Conservation (phyloP, 2,888 invertebrate genomes). For the Uloborus plumipes region DNA sequence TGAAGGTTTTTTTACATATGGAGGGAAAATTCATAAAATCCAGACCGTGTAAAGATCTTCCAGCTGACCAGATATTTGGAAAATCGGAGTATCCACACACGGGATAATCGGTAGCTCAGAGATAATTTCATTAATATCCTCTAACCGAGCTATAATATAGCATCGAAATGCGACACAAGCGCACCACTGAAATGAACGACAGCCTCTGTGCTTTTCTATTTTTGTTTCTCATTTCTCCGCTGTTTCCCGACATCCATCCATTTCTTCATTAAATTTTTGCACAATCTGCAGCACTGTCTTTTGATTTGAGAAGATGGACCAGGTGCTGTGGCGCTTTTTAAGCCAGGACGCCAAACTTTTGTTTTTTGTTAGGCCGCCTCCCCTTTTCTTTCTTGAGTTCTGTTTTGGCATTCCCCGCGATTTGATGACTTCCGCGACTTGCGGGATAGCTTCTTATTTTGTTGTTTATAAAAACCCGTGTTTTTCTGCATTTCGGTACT, state of each 20-base stretch:
- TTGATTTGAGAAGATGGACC: slow-evolving; percentile 32
- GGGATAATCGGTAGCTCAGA: too few species aligned
- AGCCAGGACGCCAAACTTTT: slow-evolving; percentile 15
- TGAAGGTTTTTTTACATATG: too few species aligned
- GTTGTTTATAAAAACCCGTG: background rate
- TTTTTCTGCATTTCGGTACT: slow-evolving; percentile 9
- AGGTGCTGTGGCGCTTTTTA: slow-evolving; percentile 22
- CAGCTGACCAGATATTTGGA: too few species aligned
- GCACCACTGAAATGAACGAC: too few species aligned
- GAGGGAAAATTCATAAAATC: too few species aligned
- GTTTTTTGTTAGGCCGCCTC: slow-evolving; percentile 3
- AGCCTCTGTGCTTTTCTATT: background rate
- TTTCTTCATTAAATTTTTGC: slow-evolving; percentile 18
- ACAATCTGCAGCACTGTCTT: slow-evolving; percentile 28
- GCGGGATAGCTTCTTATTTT: too few species aligned
- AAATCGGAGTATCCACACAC: too few species aligned
- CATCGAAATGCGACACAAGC: too few species aligned
- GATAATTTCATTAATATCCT: too few species aligned
- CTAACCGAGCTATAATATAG: too few species aligned
- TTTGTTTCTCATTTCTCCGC: slow-evolving; percentile 9
- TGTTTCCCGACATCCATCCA: background rate
- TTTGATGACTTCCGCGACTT: slow-evolving; percentile 20
- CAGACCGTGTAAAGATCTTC: too few species aligned
- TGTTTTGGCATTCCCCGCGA: slow-evolving; percentile 33
- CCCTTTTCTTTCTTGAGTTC: slow-evolving; percentile 32